Evolutionary conservation across 2,888 invertebrate genomes (phyloP), one percentile per base, ranked within the genome.

Genomic region (Catocala fraxini): DNA sequence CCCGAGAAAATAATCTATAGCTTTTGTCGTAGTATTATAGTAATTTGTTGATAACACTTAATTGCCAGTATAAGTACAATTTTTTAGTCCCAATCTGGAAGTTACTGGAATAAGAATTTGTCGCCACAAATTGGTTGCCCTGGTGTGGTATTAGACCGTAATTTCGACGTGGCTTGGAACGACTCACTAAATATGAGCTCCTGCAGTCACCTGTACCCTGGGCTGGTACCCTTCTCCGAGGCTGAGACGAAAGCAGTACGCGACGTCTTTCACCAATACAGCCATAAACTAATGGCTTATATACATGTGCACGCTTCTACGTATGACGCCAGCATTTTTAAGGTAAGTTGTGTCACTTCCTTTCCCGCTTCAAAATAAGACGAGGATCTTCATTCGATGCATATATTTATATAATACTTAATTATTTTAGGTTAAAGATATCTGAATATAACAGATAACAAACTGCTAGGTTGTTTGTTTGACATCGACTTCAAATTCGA

Each of bases 161-260:
- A 93, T 63, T 93, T 93, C 34, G 91, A 93, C 35, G 82, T 93
- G 6, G 81, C 83, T 0, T 92, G 91, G 91, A 88, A 87, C 49
- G 9, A 1, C 1, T 64, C 81, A 0, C 49, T 34, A 0, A 13
- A 51, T 0, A 55, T 79, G 2, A 87, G 79, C 46, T 84, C 91
- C 0, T 93, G 93, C 66, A 87, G 84, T 59, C 88, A 84, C 51
- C 67, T 82, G 2, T 93, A 86, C 63, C 90, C 92, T 1, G 93
- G 93, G 0, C 59, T 75, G 0, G 4, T 5, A 0, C 82, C 93
- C 0, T 92, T 93, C 71, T 89, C 92, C 0, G 93, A 93, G 63
- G 71, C 81, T 0, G 93, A 93, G 68, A 83, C 89, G 0, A 82
- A 71, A 42, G 89, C 88, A 0, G 71, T 93, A 6, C 79, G 88